Base-by-base conservation (phyloP, 2,113 vertebrate species). In the Clarias magur region DNA sequence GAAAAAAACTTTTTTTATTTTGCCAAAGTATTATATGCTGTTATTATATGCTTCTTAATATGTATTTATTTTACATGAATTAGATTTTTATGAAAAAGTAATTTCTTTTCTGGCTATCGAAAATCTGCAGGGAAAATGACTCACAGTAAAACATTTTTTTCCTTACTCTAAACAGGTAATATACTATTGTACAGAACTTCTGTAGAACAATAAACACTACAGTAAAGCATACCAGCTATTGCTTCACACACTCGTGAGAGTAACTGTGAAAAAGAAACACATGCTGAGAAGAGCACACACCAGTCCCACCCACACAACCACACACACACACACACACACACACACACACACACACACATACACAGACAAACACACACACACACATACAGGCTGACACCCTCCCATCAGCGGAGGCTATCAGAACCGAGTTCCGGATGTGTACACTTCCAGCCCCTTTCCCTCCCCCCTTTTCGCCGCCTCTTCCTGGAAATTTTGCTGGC, bases 401-500 rank as follows among this genome's bases (percentile, higher is more conserved):
- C 80, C 68, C 80, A 75, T 78, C 84, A 67, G 65, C 30, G 38
- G 65, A 82, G 75, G 79, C 87, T 83, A 90, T 87, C 84, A 84
- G 54, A 81, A 82, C 67, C 80, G 86, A 76, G 84, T 91, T 89
- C 90, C 90, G 90, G 90, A 91, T 89, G 90, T 89, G 88, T 89
- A 87, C 82, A 63, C 88, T 86, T 90, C 84, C 89, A 87, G 86
- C 62, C 57, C 83, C 73, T 59, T 59, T 23, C 56, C 72, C 54
- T 72, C 62, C 23, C 60, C 42, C 80, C 27, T 27, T 83, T 78
- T 80, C 75, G 73, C 87, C 86, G 75, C 70, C 73, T 85, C 80
- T 91, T 91, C 86, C 90, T 89, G 90, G 88, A 89, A 91, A 86
- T 85, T 85, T 38, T 81, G 88, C 42, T 89, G 90, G 88, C 88